phyloP scores from a whole-genome alignment of 2,888 invertebrate species.

The Caenorhabditis afra region DNA sequence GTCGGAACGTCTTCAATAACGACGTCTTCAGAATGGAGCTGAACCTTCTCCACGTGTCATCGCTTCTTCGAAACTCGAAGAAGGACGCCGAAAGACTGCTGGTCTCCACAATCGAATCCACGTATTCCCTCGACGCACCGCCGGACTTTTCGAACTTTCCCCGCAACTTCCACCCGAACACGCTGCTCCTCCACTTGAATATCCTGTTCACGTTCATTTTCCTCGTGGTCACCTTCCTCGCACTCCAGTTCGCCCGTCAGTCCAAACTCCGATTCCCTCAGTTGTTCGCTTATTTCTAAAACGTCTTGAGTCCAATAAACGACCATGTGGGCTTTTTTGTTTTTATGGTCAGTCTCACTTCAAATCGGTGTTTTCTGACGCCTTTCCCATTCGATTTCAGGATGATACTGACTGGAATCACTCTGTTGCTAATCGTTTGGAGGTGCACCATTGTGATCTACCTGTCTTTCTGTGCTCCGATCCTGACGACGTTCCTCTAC shows the following conservation, averaged over 20 bases:
- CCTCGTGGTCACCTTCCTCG: neutral
- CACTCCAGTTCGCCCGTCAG: neutral
- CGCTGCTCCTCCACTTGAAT: slow-evolving; percentile 16
- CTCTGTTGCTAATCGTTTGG: slow-evolving; percentile 38
- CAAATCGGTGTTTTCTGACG: neutral
- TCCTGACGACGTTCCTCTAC: slow-evolving; percentile 37
- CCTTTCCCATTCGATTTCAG: slow-evolving; percentile 1
- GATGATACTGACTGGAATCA: slow-evolving; percentile 23
- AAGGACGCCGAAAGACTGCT: slow-evolving; percentile 28
- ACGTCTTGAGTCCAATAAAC: neutral
- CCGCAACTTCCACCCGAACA: slow-evolving; percentile 39
- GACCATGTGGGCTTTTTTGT: slow-evolving; percentile 53
- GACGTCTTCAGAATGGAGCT: slow-evolving; percentile 21
- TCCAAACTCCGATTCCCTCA: neutral
- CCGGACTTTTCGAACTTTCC: slow-evolving; percentile 48
- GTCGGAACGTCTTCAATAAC: no score
- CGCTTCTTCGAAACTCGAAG: slow-evolving; percentile 36
- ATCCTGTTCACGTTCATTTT: slow-evolving; percentile 1
- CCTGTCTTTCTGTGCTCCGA: slow-evolving; percentile 39
- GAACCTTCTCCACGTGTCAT: slow-evolving; percentile 26
- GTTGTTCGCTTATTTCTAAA: neutral
- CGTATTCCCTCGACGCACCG: slow-evolving; percentile 33
- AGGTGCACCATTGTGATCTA: slow-evolving; percentile 52
- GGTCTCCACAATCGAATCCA: slow-evolving; percentile 40
- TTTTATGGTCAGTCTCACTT: slow-evolving; percentile 24